phyloP scores from a whole-genome alignment of 2,797 vertebrate genomes.

The Oreonectes daqikongensis region DNA sequence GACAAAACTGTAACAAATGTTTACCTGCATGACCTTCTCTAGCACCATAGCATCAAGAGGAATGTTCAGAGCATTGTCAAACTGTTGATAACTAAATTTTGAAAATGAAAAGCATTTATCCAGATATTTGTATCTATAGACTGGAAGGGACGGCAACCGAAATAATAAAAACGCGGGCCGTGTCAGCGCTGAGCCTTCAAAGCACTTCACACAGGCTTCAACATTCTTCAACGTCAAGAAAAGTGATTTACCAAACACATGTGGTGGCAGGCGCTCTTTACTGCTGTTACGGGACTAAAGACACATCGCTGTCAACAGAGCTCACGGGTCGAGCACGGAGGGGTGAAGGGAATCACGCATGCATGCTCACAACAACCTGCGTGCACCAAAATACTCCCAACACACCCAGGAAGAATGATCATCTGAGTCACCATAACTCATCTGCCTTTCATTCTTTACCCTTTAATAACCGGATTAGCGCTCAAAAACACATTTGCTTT shows the following conservation, averaged over 20 bases:
- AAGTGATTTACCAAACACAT: slow-evolving; percentile 21
- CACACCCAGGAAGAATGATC: slow-evolving; percentile 1
- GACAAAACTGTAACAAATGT: too few relatives aligned
- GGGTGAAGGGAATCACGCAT: neutral
- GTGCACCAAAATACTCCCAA: slow-evolving; percentile 12
- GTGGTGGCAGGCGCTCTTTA: neutral
- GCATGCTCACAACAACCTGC: neutral
- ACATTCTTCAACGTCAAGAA: slow-evolving; percentile 28
- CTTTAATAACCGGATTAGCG: slow-evolving; percentile 5
- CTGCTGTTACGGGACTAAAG: slow-evolving; percentile 5
- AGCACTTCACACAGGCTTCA: slow-evolving; percentile 4
- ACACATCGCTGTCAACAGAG: slow-evolving; percentile 20
- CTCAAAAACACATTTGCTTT: neutral
- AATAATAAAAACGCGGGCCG: neutral
- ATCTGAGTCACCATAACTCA: slow-evolving; percentile 19
- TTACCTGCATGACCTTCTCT: too few relatives aligned
- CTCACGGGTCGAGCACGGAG: neutral
- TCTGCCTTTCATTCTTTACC: slow-evolving; percentile 13
- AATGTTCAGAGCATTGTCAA: too few relatives aligned
- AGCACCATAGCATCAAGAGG: too few relatives aligned
- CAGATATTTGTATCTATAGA: neutral
- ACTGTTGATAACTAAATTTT: too few relatives aligned
- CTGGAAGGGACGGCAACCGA: neutral
- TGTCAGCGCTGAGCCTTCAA: neutral
- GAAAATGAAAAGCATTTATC: neutral